A percentile compares a stretch with the other conserved stretches of the same genome.
Conservation (phyloP, 64 coral and sea anemone species). For the Anthopleura sola region DNA sequence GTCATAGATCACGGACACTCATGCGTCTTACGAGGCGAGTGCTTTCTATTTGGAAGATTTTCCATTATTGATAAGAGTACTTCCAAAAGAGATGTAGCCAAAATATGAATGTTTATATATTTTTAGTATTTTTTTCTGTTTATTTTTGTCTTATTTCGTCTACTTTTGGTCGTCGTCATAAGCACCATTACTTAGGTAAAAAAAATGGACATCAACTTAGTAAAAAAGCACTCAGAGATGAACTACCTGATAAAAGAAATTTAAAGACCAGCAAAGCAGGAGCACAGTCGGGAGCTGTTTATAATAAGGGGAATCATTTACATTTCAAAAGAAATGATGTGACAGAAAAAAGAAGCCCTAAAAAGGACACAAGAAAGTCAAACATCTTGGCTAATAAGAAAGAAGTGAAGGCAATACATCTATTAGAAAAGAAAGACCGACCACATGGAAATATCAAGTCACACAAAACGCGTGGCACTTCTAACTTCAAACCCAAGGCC, state of each 20-base stretch:
- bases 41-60: neutral
- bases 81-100: slow-evolving; percentile 48
- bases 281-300: neutral
- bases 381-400: neutral
- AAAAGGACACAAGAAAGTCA: neutral
- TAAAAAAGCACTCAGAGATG: neutral
- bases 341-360: neutral
- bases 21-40: neutral
- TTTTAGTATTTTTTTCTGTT: slow-evolving; percentile 1
- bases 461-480: neutral
- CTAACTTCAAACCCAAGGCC: neutral
- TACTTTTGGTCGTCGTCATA: neutral
- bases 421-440: neutral
- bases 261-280: neutral
- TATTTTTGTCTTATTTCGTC: slow-evolving; percentile 3
- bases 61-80: slow-evolving; percentile 17
- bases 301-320: neutral
- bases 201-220: neutral
- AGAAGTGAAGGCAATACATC: neutral
- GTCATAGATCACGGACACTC: slow-evolving; percentile 13
- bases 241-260: neutral
- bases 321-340: neutral
- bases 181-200: neutral
- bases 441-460: neutral
- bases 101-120: slow-evolving; percentile 58